Evolutionary conservation across 1,140 invertebrate species (phyloP), one percentile per base, ranked within the genome.

Genomic region (Monomorium pharaonis): DNA sequence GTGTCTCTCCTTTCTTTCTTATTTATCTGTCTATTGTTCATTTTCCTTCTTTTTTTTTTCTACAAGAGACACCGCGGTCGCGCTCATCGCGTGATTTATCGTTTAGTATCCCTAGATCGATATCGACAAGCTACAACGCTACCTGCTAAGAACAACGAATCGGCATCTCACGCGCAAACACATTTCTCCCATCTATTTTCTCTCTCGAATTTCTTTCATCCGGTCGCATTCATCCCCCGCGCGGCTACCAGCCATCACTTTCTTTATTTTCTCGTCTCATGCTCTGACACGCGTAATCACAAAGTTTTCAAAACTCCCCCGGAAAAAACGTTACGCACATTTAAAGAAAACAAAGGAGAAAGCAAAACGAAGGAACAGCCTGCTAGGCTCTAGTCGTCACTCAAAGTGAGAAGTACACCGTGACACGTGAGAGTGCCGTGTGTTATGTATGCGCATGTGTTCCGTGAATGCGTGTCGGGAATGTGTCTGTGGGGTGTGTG

Each of bases 111-210:
- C 72, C 54, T 86, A 80, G 85, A 91, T 91, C 86, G 88, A 91
- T 92, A 89, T 91, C 85, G 87, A 89, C 65, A 81, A 92, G 91
- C 90, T 85, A 92, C 87, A n/a, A 86, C 67, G 54, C 88, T 91
- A 93, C 86, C 75, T 74, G 86, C 89, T 93, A 93, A 89, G 84
- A 88, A 91, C 92, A 93, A 92, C 91, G 89, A 91, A 91, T 91
- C 87, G 91, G 87, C 91, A 75, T 72, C 75, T 58, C 62, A 16
- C n/a, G 63, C 78, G 84, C 33, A 56, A 87, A 76, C 87, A 76
- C 14, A 37, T 69, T 24, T 76, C 47, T 56, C 14, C 51, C 77
- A 14, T 24, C 16, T 37, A 56, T 14, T 70, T 74, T 75, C 30
- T 63, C 27, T 27, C 6, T 21, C 51, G 4, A 69, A 74, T n/a